A percentile compares a stretch with the other conserved stretches of the same genome.
Conservation (phyloP, 37 sponge, comb jelly and placozoan species). For the Diacarnus erythraeanus region DNA sequence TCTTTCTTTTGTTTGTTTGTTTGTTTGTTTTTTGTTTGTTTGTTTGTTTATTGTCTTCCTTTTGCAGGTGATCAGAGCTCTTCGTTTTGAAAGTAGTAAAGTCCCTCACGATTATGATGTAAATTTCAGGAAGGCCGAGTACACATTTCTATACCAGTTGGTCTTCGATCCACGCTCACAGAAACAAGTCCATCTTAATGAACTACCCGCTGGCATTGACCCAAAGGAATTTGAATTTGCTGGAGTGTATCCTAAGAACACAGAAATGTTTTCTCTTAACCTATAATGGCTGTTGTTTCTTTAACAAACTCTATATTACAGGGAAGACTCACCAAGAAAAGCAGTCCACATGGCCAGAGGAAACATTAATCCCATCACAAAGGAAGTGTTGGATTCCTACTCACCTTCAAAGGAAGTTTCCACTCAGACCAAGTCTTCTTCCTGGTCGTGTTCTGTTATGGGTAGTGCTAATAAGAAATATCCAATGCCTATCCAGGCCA, state of each 20-base stretch:
- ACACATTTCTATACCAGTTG: constrained; percentile 88
- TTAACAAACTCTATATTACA: too few relatives aligned
- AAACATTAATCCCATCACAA: constrained; percentile 86
- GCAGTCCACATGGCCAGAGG: constrained; percentile 83
- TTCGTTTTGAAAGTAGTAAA: constrained; percentile 59
- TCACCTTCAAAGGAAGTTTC: constrained; percentile 70
- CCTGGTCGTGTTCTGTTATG: constrained; percentile 47
- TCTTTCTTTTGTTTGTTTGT: too few relatives aligned
- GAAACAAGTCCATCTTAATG: constrained; percentile 63
- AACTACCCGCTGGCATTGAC: constrained; percentile 65
- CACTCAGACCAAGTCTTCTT: not conserved
- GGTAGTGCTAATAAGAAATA: constrained; percentile 10
- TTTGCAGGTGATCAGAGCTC: constrained; percentile 67
- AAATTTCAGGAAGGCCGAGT: constrained; percentile 73
- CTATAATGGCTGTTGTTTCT: not conserved
- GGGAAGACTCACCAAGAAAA: constrained; percentile 73
- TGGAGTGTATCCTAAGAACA: constrained; percentile 73
- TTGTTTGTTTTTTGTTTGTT: too few relatives aligned
- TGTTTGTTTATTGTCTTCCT: not conserved
- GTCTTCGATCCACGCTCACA: constrained; percentile 88
- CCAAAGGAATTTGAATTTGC: constrained; percentile 59
- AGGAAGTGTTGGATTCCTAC: constrained; percentile 67
- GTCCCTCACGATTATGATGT: constrained; percentile 77
- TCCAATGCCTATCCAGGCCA: constrained; percentile 23
- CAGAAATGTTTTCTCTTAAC: not conserved